phyloP scores from a whole-genome alignment of 1,140 invertebrate species.

The Copidosoma floridanum region DNA sequence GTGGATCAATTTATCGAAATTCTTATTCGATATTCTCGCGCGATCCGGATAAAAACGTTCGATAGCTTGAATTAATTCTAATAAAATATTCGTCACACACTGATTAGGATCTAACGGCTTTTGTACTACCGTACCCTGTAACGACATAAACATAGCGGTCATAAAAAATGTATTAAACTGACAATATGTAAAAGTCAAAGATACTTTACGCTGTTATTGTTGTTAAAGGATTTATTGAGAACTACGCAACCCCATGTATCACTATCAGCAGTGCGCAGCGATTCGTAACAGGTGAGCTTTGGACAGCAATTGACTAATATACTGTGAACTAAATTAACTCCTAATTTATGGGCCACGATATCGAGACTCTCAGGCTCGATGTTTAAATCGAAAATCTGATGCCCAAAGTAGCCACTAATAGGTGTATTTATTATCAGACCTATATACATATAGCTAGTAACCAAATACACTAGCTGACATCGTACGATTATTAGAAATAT shows the following conservation, averaged over 20 bases:
- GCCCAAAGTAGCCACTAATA: conserved; percentile 52
- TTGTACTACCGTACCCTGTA: conserved; percentile 18
- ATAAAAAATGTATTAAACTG: not conserved
- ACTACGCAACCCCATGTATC: conserved; percentile 40
- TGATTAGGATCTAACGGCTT: conserved; percentile 39
- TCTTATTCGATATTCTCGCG: conserved; percentile 22
- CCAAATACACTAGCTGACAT: no score
- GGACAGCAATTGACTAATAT: conserved; percentile 61
- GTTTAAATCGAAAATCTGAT: conserved; percentile 60
- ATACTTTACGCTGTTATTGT: no score
- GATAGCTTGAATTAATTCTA: conserved; percentile 35
- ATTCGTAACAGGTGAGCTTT: conserved; percentile 43
- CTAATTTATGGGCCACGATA: conserved; percentile 55
- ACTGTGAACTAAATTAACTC: conserved; percentile 62
- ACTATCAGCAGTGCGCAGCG: conserved; percentile 29
- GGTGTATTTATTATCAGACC: conserved; percentile 41
- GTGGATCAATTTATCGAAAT: conserved; percentile 28
- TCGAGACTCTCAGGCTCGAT: conserved; percentile 60
- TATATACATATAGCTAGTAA: no score
- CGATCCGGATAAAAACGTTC: conserved; percentile 15
- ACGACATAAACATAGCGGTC: not conserved
- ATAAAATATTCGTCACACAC: conserved; percentile 42
- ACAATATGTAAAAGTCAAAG: conserved; percentile 17
- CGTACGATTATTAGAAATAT: no score
- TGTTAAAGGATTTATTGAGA: conserved; percentile 36